Conservation (phyloP, 2,888 invertebrate genomes). For the Aspidiotus destructor region DNA sequence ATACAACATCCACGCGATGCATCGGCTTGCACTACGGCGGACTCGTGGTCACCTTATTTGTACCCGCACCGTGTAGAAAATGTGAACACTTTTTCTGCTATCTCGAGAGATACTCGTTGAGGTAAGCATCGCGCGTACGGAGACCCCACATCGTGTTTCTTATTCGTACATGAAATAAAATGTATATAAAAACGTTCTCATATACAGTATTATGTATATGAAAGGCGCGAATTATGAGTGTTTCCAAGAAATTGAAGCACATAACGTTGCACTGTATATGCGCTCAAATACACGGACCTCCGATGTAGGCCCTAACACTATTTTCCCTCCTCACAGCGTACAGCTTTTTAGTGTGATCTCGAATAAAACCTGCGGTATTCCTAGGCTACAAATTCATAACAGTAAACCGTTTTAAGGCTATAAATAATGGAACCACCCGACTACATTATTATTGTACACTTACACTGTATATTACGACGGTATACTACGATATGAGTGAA, state of each 20-base stretch:
- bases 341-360: slow-evolving; percentile 14
- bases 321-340: slow-evolving; percentile 3
- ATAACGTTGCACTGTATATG: too few species aligned
- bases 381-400: slow-evolving; percentile 20
- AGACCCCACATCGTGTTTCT: slow-evolving; percentile 21
- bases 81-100: too few species aligned
- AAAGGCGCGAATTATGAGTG: slow-evolving; percentile 23
- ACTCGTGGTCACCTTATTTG: too few species aligned
- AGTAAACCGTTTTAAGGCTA: slow-evolving; percentile 13
- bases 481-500: neutral
- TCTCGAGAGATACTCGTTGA: too few species aligned
- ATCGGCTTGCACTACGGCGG: too few species aligned
- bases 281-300: too few species aligned
- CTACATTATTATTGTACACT: slow-evolving; percentile 16
- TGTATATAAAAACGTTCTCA: neutral
- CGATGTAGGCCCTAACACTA: too few species aligned
- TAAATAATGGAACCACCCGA: slow-evolving; percentile 20
- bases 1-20: too few species aligned
- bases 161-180: too few species aligned
- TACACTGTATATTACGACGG: neutral
- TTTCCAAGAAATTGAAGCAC: slow-evolving; percentile 14
- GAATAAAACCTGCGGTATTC: slow-evolving; percentile 6
- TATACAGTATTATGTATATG: slow-evolving; percentile 20
- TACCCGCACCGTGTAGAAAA: too few species aligned
- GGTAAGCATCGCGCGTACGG: slow-evolving; percentile 41